These are phyloP conservation scores for Meteorus cinctellus DNA, from an alignment of 2,888 invertebrate species.

Conservation along the genomic window DNA sequence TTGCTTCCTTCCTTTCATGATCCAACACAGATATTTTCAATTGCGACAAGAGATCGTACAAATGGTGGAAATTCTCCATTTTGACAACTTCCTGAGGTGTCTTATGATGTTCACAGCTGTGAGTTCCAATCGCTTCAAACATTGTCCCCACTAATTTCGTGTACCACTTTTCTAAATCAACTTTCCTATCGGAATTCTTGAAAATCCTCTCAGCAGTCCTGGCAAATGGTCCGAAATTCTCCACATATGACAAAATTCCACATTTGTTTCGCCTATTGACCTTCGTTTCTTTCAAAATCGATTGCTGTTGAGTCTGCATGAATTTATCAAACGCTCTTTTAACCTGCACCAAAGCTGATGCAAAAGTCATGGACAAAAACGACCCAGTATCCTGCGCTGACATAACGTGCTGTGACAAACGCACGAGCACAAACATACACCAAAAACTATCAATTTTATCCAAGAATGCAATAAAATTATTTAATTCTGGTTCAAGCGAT, in stretches of 20 bases:
- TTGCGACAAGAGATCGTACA: conserved; percentile 89
- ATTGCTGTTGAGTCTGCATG: conserved; percentile 87
- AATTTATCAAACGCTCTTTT: conserved; percentile 94
- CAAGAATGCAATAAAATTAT: conserved; percentile 88
- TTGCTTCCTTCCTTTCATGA: conserved; percentile 90
- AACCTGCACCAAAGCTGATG: conserved; percentile 88
- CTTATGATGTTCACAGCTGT: conserved; percentile 89
- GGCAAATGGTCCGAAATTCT: conserved; percentile 91
- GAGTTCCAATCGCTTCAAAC: conserved; percentile 86
- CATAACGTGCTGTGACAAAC: conserved; percentile 94
- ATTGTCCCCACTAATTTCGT: conserved; percentile 86
- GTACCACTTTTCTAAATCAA: conserved; percentile 95
- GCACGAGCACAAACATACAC: conserved; percentile 94
- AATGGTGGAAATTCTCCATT: conserved; percentile 97
- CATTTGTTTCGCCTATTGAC: conserved; percentile 86
- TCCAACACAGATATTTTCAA: conserved; percentile 94
- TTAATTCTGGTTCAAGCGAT: conserved; percentile 88
- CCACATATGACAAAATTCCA: conserved; percentile 91
- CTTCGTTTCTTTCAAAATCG: conserved; percentile 84
- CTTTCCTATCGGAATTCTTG: conserved; percentile 87
- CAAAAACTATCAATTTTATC: conserved; percentile 93
- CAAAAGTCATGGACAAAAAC: conserved; percentile 91
- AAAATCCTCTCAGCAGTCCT: conserved; percentile 91
- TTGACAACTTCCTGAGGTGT: conserved; percentile 94
- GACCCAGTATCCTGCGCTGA: conserved; percentile 90